Base-by-base conservation (phyloP, 2,888 invertebrate species). In the Drosophila rubida region DNA sequence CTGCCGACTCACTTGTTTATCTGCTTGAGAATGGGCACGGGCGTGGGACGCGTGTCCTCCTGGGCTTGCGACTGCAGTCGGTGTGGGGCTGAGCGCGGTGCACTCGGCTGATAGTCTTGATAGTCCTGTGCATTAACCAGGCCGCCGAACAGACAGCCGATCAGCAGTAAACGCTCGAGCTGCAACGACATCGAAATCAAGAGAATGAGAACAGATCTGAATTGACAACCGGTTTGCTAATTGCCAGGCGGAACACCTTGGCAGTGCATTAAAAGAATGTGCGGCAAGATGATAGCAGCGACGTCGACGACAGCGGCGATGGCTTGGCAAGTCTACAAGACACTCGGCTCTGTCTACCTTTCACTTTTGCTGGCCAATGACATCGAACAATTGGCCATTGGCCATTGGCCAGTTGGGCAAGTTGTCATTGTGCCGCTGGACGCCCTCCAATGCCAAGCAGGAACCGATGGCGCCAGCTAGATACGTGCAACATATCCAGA, bases 11-110 rank as follows among this genome's bases (percentile, higher is more conserved):
- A 95, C 95, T 94, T 95, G 93, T 97, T 96, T 75, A 97, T 97
- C 92, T 97, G 97, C 91, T 97, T 97, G 59, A 97, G 93, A 85
- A 97, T 97, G 41, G 97, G 93, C 46, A 97, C 95, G 0, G 96
- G 94, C 0, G 95, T 93, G 35, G 94, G 87, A 45, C 82, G 72
- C 6, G 86, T 62, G 9, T 90, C 89, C 42, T 75, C 76, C 51
- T 80, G 85, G 7, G 78, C 77, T 44, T 72, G 88, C 16, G 90
- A 78, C 4, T 90, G 89, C 67, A 91, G 75, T 66, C 92, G 84
- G 11, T 86, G 55, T 11, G 92, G 92, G 25, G 91, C 90, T 16
- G 91, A 69, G 46, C 91, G 83, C 0, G 89, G 89, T 9, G 87
- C 82, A 51, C 88, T 88, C 68, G 87, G 89, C 69, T 90, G 90